Evolutionary conservation across 2,888 invertebrate species (phyloP), one percentile per base, ranked within the genome.

Genomic region (Diplazon laetatorius): DNA sequence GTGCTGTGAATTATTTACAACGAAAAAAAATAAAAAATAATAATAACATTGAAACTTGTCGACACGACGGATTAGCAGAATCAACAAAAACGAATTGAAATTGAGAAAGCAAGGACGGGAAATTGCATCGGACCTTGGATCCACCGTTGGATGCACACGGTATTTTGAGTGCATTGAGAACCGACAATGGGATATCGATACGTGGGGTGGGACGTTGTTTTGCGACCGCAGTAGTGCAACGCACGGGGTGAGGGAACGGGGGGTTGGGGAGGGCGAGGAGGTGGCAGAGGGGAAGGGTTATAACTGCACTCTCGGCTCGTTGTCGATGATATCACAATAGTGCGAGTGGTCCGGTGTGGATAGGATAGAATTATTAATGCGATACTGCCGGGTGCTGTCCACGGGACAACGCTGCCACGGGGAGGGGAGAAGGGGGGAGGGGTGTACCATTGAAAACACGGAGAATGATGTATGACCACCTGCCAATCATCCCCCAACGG

Each of bases 381-480:
- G 72, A 78, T 73, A 70, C 75, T 69, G 79, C n/a, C 74, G 70
- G 60, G 77, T 63, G 50, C 48, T 80, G 68, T 80, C 73, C 69
- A 70, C 78, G 57, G 78, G 78, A 70, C 76, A 78, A 79, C 75
- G 75, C 78, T 52, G 18, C 59, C 39, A 59, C 6, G 66, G 60
- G 74, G 65, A 16, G 71, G 69, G n/a, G 42, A 46, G 63, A 35
- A 25, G 65, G 52, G 63, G 6, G 65, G 35, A 59, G 52, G 59
- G 73, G 69, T 75, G 63, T 75, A 66, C 83, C 76, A 81, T 82
- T 84, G 74, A 80, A 82, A 85, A 82, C 77, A 82, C 57, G 78
- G 69, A 76, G 80, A 82, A 84, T 86, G 86, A 87, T 84, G 82
- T 84, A 85, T 85, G 85, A 83, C 80, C 66, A 76, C 69, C 81